Evolutionary conservation across 2,888 invertebrate genomes (phyloP), one percentile per base, ranked within the genome.

Genomic region (Himalopsyche anomala): DNA sequence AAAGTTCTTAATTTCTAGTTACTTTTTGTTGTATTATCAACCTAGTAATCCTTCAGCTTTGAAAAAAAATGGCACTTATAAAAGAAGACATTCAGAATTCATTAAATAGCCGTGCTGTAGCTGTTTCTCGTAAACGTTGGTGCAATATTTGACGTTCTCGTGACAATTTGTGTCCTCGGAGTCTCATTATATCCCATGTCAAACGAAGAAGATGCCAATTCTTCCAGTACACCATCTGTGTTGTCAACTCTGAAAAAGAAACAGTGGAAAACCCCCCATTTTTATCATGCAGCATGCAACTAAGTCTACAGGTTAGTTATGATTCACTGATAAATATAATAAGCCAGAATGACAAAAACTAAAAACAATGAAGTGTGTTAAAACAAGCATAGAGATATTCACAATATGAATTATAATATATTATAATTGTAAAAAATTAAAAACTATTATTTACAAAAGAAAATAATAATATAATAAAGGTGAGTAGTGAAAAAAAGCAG

Each of bases 221-320:
- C 11, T 42, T n/a, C 51, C 74, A 88, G 69, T 6, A 82, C 80
- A 38, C 79, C 85, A 54, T 85, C 81, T 5, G 55, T 83, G 38
- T 69, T 88, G 62, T 62, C 82, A 45, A 74, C 51, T 56, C 88
- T 88, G 87, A 74, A 88, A 88, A 84, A 40, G 54, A 82, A 88
- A 84, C 45, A 56, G 80, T 62, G 83, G 83, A 87, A 85, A 79
- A 85, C 84, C 85, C 88, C 88, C 87, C 87, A 74, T 80, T 85
- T 88, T 88, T 83, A 87, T 80, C 88, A 88, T 88, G 87, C 87
- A 87, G 81, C 88, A 88, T 88, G 88, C 88, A 88, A 80, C 51
- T 74, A 79, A 55, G 38, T 74, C 40, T 56, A 85, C 45, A 62
- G 40, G 74, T 74, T 55, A 82, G 55, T 81, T 51, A 51, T 51